Conservation (phyloP, 2,888 invertebrate genomes). For the Aporophyla lueneburgensis region DNA sequence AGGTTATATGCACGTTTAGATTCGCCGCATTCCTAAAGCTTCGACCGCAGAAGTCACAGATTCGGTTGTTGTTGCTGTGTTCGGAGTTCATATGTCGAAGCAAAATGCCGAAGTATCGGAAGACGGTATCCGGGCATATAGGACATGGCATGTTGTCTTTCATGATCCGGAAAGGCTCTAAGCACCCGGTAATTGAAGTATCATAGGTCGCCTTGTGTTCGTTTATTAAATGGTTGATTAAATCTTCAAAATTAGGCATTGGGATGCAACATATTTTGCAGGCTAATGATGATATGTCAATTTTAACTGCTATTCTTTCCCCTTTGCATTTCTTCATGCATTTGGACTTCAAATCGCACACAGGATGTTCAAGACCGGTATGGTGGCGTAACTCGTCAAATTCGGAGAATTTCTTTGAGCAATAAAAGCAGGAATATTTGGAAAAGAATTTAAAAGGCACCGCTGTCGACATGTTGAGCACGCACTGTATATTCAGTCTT, state of each 20-base stretch:
- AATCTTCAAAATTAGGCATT: conserved; percentile 74
- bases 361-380: conserved; percentile 79
- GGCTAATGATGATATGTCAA: conserved; percentile 79
- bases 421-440: conserved; percentile 85
- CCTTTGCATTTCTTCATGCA: conserved; percentile 85
- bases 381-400: conserved; percentile 83
- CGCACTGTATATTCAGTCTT: conserved; percentile 82
- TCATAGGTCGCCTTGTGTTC: conserved; percentile 84
- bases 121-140: conserved; percentile 76
- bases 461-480: conserved; percentile 86
- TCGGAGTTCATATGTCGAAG: conserved; percentile 84
- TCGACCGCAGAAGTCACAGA: conserved; percentile 86
- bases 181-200: conserved; percentile 77
- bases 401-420: conserved; percentile 81
- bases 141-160: conserved; percentile 86
- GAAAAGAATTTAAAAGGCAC: conserved; percentile 85
- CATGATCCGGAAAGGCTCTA: conserved; percentile 81
- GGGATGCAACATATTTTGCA: conserved; percentile 80
- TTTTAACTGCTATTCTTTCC: conserved; percentile 81
- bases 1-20: conserved; percentile 82
- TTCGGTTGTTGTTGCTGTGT: conserved; percentile 84
- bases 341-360: conserved; percentile 83
- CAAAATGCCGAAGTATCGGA: conserved; percentile 83
- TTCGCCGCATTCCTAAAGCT: conserved; percentile 81
- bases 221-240: conserved; percentile 82